Base-by-base conservation (phyloP, 2,113 vertebrate species). In the Syngnathoides biaculeatus region DNA sequence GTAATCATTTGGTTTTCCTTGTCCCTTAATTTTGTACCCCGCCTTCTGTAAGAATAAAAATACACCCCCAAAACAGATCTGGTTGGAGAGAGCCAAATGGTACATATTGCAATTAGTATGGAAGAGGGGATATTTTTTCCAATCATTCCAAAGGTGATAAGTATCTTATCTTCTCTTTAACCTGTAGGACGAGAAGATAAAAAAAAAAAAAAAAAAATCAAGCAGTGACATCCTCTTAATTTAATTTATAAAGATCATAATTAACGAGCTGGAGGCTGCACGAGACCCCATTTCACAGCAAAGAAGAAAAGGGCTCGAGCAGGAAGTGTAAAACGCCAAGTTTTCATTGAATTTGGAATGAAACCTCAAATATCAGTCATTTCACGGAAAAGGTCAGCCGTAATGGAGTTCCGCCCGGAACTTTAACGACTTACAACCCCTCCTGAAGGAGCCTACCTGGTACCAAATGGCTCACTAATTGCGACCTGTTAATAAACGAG, bases 351-450 rank as follows among this genome's bases (percentile, higher is more conserved):
- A 88, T 90, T 91, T 65, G 39, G 85, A 92, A 91, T 90, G 89
- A 91, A 91, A 90, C 88, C 86, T 91, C 87, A 92, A 92, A 92
- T 92, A 92, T 92, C 90, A 91, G 91, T 91, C 89, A 91, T 92
- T 89, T 89, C 89, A 88, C 85, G 87, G 83, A 83, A 92, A 92
- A 92, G 92, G 92, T 92, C 92, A 93, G 80, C 79, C 78, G 85
- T 92, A 92, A 93, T 90, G 85, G 88, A 91, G 88, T 89, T 71
- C 83, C 84, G 75, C 84, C 81, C 78, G 76, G 79, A 75, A 81
- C 88, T 90, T 91, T 89, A 90, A 91, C 87, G 85, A 81, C 81
- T 74, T 86, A 81, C 87, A 89, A 87, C 83, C 85, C 85, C 13
- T 14, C 86, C 84, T 84, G 86, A 86, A 88, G 84, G 78, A 75